A percentile compares a stretch with the other conserved stretches of the same genome.
phyloP scores from a whole-genome alignment of 2,888 invertebrate species.

The Onthophagus sagittarius region DNA sequence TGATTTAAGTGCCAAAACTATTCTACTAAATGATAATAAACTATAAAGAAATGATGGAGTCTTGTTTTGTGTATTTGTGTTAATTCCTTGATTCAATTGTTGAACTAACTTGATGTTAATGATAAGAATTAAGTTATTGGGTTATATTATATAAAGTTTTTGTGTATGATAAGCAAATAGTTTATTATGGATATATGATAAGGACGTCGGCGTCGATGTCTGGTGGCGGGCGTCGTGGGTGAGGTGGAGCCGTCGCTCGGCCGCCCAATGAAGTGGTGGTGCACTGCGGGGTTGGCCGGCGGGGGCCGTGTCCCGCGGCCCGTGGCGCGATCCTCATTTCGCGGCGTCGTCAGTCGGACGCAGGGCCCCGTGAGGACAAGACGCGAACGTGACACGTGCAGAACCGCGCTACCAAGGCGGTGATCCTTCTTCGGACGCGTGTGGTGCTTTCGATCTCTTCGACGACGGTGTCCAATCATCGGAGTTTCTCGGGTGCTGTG shows the following conservation, averaged over 20 bases:
- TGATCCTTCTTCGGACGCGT: neutral
- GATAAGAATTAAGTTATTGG: too few relatives aligned
- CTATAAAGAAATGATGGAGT: too few relatives aligned
- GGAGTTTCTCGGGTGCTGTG: slow-evolving; percentile 1
- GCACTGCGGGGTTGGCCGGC: neutral
- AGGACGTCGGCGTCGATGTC: neutral
- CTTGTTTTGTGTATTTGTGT: too few relatives aligned
- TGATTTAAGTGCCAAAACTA: too few relatives aligned
- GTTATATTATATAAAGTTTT: too few relatives aligned
- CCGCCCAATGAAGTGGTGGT: neutral
- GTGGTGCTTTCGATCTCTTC: slow-evolving; percentile 1
- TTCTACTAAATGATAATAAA: too few relatives aligned
- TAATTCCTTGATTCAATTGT: too few relatives aligned
- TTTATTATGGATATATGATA: neutral
- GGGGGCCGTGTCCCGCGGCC: neutral
- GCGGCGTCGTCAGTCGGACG: neutral
- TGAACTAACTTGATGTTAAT: too few relatives aligned
- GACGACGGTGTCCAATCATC: neutral
- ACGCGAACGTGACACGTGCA: neutral
- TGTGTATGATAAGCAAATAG: neutral
- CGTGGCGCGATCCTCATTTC: neutral
- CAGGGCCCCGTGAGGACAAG: neutral
- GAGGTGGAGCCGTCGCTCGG: neutral
- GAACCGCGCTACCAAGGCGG: neutral
- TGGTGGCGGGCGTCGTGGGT: neutral